These are phyloP conservation scores for Acrocera orbiculus DNA, from an alignment of 2,888 invertebrate species.

Conservation along the genomic window DNA sequence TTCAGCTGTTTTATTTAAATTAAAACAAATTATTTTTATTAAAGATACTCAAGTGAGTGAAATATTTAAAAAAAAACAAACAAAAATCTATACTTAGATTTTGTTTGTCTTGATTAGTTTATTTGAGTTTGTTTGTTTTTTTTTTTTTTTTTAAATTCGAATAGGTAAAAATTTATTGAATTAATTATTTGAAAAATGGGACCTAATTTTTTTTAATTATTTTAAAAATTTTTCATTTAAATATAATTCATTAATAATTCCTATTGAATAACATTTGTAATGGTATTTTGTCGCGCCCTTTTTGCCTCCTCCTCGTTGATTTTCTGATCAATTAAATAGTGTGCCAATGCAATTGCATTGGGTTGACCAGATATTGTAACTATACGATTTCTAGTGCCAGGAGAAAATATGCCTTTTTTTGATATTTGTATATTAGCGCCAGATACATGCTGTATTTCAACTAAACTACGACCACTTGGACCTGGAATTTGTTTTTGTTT, in stretches of 20 bases:
- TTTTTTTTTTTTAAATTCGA: neutral
- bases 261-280: conserved; percentile 36
- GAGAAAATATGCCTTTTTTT: conserved; percentile 94
- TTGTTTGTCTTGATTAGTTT: too few species aligned
- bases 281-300: conserved; percentile 76
- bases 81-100: too few species aligned
- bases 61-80: too few species aligned
- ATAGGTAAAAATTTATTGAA: neutral
- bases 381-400: conserved; percentile 92
- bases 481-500: conserved; percentile 34
- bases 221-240: neutral
- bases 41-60: too few species aligned
- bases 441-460: conserved; percentile 93
- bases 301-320: conserved; percentile 91
- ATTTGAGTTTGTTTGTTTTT: neutral
- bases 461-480: conserved; percentile 87
- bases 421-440: conserved; percentile 97
- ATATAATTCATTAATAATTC: conserved; percentile 10
- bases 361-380: conserved; percentile 87
- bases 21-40: too few species aligned
- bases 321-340: conserved; percentile 91
- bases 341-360: conserved; percentile 78
- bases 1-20: too few species aligned
- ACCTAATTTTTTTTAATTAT: neutral
- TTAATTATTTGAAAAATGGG: neutral